Percentiles rank a stretch among this genome's conserved stretches.
phyloP scores from a whole-genome alignment of 37 sponge, comb jelly and placozoan species.

The Aplysina aerophoba region DNA sequence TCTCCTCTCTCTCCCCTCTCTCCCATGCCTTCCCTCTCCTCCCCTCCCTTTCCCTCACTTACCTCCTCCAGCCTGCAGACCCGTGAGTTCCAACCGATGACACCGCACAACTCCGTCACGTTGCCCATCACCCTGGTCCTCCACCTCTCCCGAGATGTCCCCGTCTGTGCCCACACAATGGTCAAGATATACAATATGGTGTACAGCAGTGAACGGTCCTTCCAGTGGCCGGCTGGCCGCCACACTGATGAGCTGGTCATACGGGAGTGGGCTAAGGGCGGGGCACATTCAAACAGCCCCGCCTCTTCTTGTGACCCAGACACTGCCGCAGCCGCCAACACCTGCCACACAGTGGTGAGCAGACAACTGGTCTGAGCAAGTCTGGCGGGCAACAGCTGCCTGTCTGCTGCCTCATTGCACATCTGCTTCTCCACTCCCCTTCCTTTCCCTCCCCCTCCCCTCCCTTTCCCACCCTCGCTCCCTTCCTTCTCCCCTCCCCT shows the following conservation, averaged over 20 bases:
- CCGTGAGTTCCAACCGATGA: conserved; percentile 38
- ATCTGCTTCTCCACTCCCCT: no score
- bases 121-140: conserved; percentile 45
- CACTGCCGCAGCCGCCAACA: conserved; percentile 17
- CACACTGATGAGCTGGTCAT: conserved; percentile 26
- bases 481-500: no score
- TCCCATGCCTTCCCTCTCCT: no score
- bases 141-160: conserved; percentile 19
- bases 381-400: no score
- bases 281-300: neutral
- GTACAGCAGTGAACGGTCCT: neutral
- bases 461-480: no score
- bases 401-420: no score
- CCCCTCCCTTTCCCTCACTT: neutral
- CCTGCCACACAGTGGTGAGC: conserved; percentile 28
- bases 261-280: conserved; percentile 19
- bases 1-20: neutral
- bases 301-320: conserved; percentile 7
- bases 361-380: no score
- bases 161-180: conserved; percentile 28
- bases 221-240: conserved; percentile 31
- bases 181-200: conserved; percentile 12
- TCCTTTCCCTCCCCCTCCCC: no score
- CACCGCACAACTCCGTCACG: conserved; percentile 45
- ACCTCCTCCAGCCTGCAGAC: conserved; percentile 29